Evolutionary conservation across 2,888 invertebrate genomes (phyloP), one percentile per base, ranked within the genome.

Genomic region (Atrina japonica): DNA sequence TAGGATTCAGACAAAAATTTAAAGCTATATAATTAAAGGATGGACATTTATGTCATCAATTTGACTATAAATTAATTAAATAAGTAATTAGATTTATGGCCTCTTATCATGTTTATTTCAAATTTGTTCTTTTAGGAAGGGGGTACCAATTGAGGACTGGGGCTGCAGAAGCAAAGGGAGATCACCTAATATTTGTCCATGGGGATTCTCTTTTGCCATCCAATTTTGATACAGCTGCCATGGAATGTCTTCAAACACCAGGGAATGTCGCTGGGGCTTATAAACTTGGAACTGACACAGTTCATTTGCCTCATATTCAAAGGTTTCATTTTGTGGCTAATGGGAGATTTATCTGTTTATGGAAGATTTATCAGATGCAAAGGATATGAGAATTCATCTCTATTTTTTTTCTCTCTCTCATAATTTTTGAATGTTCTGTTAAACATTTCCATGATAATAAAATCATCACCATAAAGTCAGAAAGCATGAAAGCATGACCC

Each of bases 221-320:
- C 16, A 53, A 80, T 60, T 84, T 71, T 72, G 80, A 83, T 65
- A 23, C 59, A n/a, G 55, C 61, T 9, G 77, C 79, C 9, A 35
- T 41, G 14, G 35, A 73, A 11, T 80, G 81, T 58, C 70, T 84
- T 6, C 59, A 60, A 14, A 75, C 40, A 21, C 84, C 81, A n/a
- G 84, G 84, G 3, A 80, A 76, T 70, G 78, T 81, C 18, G 80
- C 77, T 7, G 82, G 83, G 7, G 80, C 81, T 7, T 84, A 78
- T 60, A 50, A 25, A 18, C 81, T 83, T 45, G 71, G 75, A 23
- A 43, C 81, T 6, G 82, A 83, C 21, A n/a, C n/a, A n/a, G n/a
- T n/a, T n/a, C n/a, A n/a, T n/a, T n/a, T n/a, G n/a, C n/a, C n/a
- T n/a, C n/a, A n/a, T n/a, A n/a, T n/a, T n/a, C n/a, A n/a, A n/a